Base-by-base conservation (phyloP, 2,113 vertebrate species). In the Excalfactoria chinensis region DNA sequence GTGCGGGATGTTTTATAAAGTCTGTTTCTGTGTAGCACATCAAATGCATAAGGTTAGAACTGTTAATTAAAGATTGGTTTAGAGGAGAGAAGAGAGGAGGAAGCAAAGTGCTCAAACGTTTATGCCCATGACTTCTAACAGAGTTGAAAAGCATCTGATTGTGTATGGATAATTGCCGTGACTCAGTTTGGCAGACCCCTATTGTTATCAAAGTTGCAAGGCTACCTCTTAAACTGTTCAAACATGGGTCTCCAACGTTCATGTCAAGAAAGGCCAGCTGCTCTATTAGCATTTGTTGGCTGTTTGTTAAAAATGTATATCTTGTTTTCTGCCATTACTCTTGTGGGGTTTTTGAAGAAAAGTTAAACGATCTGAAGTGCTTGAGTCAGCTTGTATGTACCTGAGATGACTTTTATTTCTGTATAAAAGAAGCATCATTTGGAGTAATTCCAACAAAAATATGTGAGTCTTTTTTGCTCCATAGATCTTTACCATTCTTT, bases 161-260 rank as follows among this genome's bases (percentile, higher is more conserved):
- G 84, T 88, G 64, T 83, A 75, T 86, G 78, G 82, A 92, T 93
- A 96, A 95, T 95, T 95, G 83, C 92, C 83, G 41, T 78, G 88
- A 95, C 94, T 91, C 44, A 25, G 51, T 80, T 46, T 84, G 90
- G 70, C 75, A 79, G 80, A 70, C 34, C 48, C 60, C 80, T 76
- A 44, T 78, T 89, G 82, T 89, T 89, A 70, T 18, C 46, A 9
- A 87, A 89, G 80, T 81, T 85, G 71, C 93, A 90, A 89, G 66
- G 63, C 88, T 71, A 71, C 48, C 49, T 90, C 70, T 84, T 93
- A 90, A 84, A 84, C 74, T 93, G 55, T 71, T 96, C 84, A 73
- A 56, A 95, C 77, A 66, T 44, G 59, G 83, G 51, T 67, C 35
- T 89, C 21, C 69, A 86, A 20, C 66, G 56, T 87, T 86, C 41